Conservation (phyloP, 2,888 invertebrate species). For the Lepidochitona cinerea region DNA sequence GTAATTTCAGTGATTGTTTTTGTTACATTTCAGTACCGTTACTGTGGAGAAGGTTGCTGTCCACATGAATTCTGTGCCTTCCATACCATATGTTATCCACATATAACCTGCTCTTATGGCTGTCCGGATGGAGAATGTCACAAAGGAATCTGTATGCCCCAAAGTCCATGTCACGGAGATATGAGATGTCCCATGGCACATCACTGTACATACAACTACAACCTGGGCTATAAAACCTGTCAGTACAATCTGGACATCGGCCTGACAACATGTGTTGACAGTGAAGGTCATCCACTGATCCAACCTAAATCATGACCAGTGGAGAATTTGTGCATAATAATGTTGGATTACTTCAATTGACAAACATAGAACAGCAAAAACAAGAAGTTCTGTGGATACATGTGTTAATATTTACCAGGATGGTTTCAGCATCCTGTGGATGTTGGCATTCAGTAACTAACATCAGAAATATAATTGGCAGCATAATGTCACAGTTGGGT, state of each 20-base stretch:
- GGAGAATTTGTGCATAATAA: too few species aligned
- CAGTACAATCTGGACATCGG: conserved; percentile 64
- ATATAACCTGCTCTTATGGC: conserved; percentile 53
- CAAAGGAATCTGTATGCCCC: conserved; percentile 58
- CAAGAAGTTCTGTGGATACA: too few species aligned
- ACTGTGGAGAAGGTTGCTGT: conserved; percentile 62
- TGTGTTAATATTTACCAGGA: too few species aligned
- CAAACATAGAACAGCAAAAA: too few species aligned
- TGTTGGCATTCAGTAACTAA: too few species aligned
- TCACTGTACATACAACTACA: conserved; percentile 55
- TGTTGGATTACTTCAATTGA: too few species aligned
- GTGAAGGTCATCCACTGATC: conserved; percentile 34
- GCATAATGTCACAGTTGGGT: too few species aligned
- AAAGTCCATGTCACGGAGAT: conserved; percentile 41
- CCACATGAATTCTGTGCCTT: conserved; percentile 63
- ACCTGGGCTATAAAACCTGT: conserved; percentile 62
- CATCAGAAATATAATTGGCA: too few species aligned
- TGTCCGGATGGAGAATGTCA: conserved; percentile 62
- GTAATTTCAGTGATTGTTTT: neutral
- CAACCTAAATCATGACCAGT: too few species aligned
- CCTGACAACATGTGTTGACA: conserved; percentile 53
- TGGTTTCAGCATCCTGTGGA: too few species aligned
- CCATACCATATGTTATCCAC: conserved; percentile 61
- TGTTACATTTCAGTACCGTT: conserved; percentile 54
- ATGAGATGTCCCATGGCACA: conserved; percentile 47